Conservation (phyloP, 2,797 vertebrate species). For the Crocodylus rhombifer region DNA sequence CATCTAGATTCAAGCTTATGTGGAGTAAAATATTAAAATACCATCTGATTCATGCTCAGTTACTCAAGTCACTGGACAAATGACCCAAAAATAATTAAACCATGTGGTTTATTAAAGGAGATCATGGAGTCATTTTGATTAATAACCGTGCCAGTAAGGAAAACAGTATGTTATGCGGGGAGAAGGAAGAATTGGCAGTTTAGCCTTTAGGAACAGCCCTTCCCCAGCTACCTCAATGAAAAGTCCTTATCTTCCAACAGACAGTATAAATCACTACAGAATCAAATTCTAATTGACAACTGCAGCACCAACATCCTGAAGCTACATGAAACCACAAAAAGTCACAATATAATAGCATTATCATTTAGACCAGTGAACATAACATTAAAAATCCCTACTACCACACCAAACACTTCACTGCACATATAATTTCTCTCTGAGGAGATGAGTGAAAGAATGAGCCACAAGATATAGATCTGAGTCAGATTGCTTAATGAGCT, state of each 20-base stretch:
- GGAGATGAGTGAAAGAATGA: not conserved
- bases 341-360: no score
- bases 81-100: conserved; percentile 40
- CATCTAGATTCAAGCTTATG: conserved; percentile 41
- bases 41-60: conserved; percentile 59
- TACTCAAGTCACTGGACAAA: conserved; percentile 53
- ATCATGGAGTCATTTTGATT: no score
- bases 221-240: not conserved
- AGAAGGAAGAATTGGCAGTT: no score
- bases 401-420: not conserved
- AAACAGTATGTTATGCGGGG: no score
- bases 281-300: not conserved
- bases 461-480: not conserved
- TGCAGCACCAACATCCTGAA: not conserved
- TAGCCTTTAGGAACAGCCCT: not conserved
- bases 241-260: not conserved
- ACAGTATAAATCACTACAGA: not conserved
- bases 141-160: no score
- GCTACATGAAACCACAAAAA: no score
- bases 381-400: no score
- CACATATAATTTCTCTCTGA: not conserved
- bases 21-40: conserved; percentile 63
- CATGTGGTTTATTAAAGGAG: not conserved
- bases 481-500: not conserved
- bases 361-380: no score